Conservation (phyloP, 2,113 vertebrate genomes). For the Spheniscus mendiculus region DNA sequence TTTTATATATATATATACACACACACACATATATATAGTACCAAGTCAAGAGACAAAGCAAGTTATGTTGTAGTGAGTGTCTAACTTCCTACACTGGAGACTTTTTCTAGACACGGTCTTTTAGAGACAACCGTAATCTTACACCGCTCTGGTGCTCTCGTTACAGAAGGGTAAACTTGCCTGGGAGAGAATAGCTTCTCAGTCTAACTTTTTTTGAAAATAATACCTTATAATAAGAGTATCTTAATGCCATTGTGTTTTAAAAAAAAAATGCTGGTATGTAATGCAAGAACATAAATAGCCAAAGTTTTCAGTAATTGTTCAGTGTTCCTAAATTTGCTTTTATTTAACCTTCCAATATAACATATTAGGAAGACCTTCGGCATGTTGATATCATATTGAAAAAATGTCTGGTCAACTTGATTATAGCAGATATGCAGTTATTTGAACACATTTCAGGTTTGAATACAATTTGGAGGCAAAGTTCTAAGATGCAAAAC, state of each 20-base stretch:
- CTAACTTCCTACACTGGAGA: neutral
- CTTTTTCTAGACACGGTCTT: neutral
- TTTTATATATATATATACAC: too few species aligned
- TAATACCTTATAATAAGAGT: conserved; percentile 18
- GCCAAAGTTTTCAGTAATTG: conserved; percentile 62
- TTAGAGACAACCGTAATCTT: neutral
- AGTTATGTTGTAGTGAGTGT: neutral
- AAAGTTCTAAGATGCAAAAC: neutral
- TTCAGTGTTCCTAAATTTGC: conserved; percentile 57
- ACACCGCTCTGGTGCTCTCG: neutral
- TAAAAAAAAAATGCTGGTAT: neutral
- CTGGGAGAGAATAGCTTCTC: conserved; percentile 38
- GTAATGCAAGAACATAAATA: conserved; percentile 52
- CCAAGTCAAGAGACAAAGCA: neutral
- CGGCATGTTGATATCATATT: neutral
- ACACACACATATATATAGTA: neutral
- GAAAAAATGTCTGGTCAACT: neutral
- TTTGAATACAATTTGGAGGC: neutral
- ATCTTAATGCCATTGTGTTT: conserved; percentile 56
- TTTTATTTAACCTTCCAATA: conserved; percentile 48
- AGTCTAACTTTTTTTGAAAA: neutral
- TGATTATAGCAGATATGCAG: neutral
- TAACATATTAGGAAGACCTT: conserved; percentile 59
- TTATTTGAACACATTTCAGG: neutral
- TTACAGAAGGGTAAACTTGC: neutral